A percentile compares a stretch with the other conserved stretches of the same genome.
These are phyloP conservation scores for Disparrhopalites patrizii DNA, from an alignment of 2,888 invertebrate species.

Conservation along the genomic window DNA sequence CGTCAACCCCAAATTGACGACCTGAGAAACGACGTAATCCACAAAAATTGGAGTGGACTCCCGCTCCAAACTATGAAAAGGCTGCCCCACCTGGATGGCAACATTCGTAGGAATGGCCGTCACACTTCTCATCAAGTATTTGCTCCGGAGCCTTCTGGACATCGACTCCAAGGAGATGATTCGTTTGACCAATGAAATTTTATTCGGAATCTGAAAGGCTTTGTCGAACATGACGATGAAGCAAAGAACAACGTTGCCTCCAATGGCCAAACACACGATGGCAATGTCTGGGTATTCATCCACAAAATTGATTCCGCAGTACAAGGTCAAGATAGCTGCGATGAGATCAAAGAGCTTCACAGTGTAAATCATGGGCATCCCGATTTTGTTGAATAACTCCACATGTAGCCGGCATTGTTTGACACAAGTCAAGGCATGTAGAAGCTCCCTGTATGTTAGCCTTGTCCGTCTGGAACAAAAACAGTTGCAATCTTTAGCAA, in stretches of 20 bases:
- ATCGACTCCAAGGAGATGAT: not conserved
- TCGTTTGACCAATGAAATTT: not conserved
- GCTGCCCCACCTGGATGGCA: too few species aligned
- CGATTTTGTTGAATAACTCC: not conserved
- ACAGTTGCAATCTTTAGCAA: not conserved
- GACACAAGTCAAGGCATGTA: not conserved
- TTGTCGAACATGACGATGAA: not conserved
- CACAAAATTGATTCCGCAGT: not conserved
- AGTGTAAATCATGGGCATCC: not conserved
- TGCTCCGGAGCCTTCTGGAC: too few species aligned
- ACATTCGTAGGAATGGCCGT: too few species aligned
- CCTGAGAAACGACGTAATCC: too few species aligned
- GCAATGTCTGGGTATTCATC: not conserved
- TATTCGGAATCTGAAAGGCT: not conserved
- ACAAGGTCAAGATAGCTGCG: not conserved
- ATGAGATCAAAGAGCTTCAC: not conserved
- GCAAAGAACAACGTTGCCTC: not conserved
- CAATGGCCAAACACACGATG: not conserved
- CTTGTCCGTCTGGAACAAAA: not conserved
- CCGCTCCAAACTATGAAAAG: too few species aligned
- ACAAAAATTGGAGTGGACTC: too few species aligned
- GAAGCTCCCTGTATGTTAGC: not conserved
- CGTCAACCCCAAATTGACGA: too few species aligned
- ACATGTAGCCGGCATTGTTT: not conserved
- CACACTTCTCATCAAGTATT: too few species aligned